Evolutionary conservation across 2,888 invertebrate species (phyloP).

Genomic region (Scaptomyza tumidula): DNA sequence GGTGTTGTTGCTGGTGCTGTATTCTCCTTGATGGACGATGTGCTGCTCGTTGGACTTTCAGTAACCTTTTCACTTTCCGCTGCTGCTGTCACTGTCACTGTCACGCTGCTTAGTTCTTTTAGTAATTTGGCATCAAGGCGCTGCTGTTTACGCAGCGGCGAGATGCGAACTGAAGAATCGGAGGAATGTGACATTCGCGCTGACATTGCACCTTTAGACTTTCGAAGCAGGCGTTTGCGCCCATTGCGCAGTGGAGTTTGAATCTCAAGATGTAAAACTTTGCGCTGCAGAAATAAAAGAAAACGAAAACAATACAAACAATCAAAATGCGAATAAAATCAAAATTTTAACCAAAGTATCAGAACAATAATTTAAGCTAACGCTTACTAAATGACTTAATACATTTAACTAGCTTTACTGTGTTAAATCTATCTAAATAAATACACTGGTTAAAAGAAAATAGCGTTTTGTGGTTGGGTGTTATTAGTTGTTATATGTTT

Average conservation of each 20-base stretch:
- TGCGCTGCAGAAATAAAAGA: slow-evolving; percentile 39
- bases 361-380: not conserved
- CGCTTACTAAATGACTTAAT: not conserved
- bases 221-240: slow-evolving; percentile 68
- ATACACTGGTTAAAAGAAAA: slow-evolving; percentile 46
- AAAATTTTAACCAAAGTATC: slow-evolving; percentile 1
- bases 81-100: not conserved
- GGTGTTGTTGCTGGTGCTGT: slow-evolving; percentile 36
- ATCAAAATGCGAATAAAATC: not conserved
- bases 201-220: slow-evolving; percentile 37
- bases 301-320: slow-evolving; percentile 12
- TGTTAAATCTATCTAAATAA: no score
- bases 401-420: not conserved
- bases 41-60: slow-evolving; percentile 68
- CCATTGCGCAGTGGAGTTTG: slow-evolving; percentile 78
- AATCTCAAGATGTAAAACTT: slow-evolving; percentile 51
- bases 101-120: slow-evolving; percentile 3
- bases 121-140: slow-evolving; percentile 46
- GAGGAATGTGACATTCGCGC: slow-evolving; percentile 28
- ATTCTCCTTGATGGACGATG: slow-evolving; percentile 66
- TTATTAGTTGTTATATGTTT: slow-evolving; percentile 24
- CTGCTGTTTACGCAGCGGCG: slow-evolving; percentile 74
- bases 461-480: slow-evolving; percentile 44
- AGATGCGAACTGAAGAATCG: slow-evolving; percentile 30
- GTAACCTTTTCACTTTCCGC: slow-evolving; percentile 22